Percentiles rank a stretch among this genome's conserved stretches.
phyloP scores from a whole-genome alignment of 2,888 invertebrate species.

The Escarpia spicata region DNA sequence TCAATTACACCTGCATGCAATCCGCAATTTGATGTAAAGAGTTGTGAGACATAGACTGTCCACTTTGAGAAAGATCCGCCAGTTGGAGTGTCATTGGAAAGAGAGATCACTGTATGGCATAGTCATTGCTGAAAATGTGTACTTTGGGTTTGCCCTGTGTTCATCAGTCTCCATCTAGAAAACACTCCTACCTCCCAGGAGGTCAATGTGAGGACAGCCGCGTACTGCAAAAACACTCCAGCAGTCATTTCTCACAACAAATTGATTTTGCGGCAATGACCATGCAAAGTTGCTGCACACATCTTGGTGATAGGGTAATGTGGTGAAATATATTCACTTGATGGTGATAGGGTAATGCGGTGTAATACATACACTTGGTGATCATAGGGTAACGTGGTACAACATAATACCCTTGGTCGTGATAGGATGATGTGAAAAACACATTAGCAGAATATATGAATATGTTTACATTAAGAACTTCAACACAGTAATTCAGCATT shows the following conservation, averaged over 20 bases:
- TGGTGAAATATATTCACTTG: background rate
- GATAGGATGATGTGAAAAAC: background rate
- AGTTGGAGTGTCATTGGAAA: conserved; percentile 8
- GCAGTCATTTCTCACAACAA: background rate
- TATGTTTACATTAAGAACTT: no score
- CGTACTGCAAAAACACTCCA: conserved; percentile 13
- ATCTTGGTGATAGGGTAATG: conserved; percentile 20
- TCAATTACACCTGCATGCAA: background rate
- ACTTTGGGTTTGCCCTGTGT: conserved; percentile 18
- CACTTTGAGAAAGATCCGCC: background rate
- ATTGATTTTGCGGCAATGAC: conserved; percentile 20
- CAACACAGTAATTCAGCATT: no score
- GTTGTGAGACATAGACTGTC: conserved; percentile 18
- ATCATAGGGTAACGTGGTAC: background rate
- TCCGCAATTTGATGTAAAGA: background rate
- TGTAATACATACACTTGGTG: background rate
- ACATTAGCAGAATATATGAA: no score
- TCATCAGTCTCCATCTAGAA: conserved; percentile 22
- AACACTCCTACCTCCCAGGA: background rate
- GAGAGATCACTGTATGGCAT: background rate
- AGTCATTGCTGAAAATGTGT: background rate
- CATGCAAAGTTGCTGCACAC: background rate
- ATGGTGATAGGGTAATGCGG: background rate
- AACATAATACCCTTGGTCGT: background rate
- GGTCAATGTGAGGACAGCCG: background rate